A percentile compares a stretch with the other conserved stretches of the same genome.
Evolutionary conservation across 2,888 invertebrate species (phyloP).

Genomic region (Oscheius sp.): DNA sequence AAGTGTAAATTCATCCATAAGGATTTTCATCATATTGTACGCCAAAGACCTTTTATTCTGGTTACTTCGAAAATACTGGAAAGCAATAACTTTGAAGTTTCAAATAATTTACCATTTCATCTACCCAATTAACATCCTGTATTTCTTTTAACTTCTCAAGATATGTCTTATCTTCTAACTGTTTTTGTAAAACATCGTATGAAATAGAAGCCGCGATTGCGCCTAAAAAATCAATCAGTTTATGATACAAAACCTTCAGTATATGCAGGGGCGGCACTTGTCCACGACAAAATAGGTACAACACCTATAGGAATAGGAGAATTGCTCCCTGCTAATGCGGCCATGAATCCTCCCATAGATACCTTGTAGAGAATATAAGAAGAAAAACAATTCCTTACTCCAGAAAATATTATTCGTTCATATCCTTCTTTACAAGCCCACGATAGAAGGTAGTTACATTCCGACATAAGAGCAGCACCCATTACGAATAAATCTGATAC

Average conservation of each 20-base stretch:
- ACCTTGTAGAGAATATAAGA: slow-evolving; percentile 33
- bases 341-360: slow-evolving; percentile 82
- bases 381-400: slow-evolving; percentile 71
- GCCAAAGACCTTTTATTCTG: slow-evolving; percentile 36
- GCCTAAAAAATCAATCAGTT: slow-evolving; percentile 28
- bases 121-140: slow-evolving; percentile 47
- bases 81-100: neutral
- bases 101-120: slow-evolving; percentile 31
- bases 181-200: slow-evolving; percentile 37
- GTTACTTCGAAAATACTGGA: slow-evolving; percentile 24
- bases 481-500: slow-evolving; percentile 98
- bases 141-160: slow-evolving; percentile 41
- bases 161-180: slow-evolving; percentile 42
- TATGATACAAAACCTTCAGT: slow-evolving; percentile 26
- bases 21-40: slow-evolving; percentile 83
- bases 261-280: slow-evolving; percentile 93
- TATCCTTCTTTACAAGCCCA: slow-evolving; percentile 91
- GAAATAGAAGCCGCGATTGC: slow-evolving; percentile 41
- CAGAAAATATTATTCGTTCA: slow-evolving; percentile 91
- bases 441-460: slow-evolving; percentile 85
- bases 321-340: slow-evolving; percentile 92
- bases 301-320: slow-evolving; percentile 90
- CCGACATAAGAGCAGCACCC: slow-evolving; percentile 94
- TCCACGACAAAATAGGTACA: slow-evolving; percentile 96
- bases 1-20: slow-evolving; percentile 99